phyloP scores from a whole-genome alignment of 1,140 invertebrate species.

The Pantala flavescens region DNA sequence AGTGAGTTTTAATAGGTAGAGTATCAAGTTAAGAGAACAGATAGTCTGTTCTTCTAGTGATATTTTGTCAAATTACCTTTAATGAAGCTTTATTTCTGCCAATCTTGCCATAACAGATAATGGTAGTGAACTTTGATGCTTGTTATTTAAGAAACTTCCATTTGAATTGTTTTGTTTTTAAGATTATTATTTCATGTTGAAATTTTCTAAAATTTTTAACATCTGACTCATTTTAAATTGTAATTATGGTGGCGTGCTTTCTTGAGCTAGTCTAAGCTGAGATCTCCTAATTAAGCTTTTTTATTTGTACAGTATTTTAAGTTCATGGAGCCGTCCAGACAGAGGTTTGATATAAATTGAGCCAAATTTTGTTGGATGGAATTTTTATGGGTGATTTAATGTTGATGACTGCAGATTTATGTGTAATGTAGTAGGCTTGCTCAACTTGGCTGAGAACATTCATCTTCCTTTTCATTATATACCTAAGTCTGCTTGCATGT shows the following conservation, averaged over 20 bases:
- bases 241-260: not conserved
- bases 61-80: not conserved
- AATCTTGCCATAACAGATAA: not conserved
- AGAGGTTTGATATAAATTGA: not conserved
- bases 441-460: not conserved
- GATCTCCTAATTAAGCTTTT: not conserved
- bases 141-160: not conserved
- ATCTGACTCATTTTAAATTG: no score
- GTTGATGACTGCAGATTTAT: not conserved
- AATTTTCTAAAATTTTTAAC: no score
- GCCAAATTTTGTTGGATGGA: not conserved
- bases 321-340: not conserved
- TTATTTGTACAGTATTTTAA: constrained; percentile 1
- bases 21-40: not conserved
- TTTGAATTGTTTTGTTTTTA: no score
- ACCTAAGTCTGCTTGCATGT: not conserved
- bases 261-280: not conserved
- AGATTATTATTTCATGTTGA: no score
- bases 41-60: no score
- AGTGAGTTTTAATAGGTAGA: not conserved
- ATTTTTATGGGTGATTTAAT: not conserved
- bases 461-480: no score
- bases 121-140: not conserved
- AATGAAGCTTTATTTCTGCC: not conserved
- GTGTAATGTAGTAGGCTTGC: not conserved